A percentile compares a stretch with the other conserved stretches of the same genome.
phyloP scores from a whole-genome alignment of 2,888 invertebrate genomes.

The Onchidella celtica region DNA sequence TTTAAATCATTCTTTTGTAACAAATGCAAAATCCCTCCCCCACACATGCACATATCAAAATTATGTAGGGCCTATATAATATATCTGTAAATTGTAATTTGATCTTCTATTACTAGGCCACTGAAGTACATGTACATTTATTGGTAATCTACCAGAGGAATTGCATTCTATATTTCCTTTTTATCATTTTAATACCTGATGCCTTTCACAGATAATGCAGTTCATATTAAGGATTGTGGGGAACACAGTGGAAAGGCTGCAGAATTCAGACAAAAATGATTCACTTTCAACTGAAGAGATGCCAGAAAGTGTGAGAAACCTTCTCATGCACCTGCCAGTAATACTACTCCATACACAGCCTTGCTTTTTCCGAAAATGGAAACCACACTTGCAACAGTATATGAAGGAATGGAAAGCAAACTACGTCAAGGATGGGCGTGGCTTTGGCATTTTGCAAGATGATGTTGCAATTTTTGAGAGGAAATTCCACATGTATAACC shows the following conservation, averaged over 20 bases:
- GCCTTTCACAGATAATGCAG: constrained; percentile 4
- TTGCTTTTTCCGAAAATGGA: constrained; percentile 2
- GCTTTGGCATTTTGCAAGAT: too few relatives aligned
- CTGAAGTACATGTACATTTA: background rate
- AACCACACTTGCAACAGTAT: background rate
- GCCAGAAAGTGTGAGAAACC: background rate
- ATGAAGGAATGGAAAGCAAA: constrained; percentile 1
- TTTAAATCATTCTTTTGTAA: too few relatives aligned
- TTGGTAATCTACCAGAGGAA: background rate
- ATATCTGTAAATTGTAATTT: too few relatives aligned
- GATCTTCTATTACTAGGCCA: too few relatives aligned
- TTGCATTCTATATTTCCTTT: background rate
- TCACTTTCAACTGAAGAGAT: background rate
- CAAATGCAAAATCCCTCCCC: too few relatives aligned
- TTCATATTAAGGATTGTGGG: constrained; percentile 20
- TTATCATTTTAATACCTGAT: background rate
- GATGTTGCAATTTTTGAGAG: background rate
- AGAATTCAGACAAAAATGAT: background rate
- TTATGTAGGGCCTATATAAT: too few relatives aligned
- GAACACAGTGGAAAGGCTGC: background rate
- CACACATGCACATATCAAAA: too few relatives aligned
- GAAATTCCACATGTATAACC: background rate
- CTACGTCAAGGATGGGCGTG: too few relatives aligned
- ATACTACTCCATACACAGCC: background rate
- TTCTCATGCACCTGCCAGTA: background rate